Conservation (phyloP, 2,888 invertebrate genomes). For the Eudasyphora cyanicolor region DNA sequence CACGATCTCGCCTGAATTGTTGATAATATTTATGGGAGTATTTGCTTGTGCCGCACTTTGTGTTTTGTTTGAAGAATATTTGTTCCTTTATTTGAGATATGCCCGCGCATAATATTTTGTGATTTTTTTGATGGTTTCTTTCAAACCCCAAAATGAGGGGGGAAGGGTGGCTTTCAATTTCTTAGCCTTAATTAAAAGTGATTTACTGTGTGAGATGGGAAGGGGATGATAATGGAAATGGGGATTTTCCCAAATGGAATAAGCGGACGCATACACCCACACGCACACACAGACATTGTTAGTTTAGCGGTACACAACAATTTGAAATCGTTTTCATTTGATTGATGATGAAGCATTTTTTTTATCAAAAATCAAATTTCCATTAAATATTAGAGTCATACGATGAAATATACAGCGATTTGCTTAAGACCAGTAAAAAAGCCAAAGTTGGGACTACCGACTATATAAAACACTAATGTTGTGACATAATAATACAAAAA, state of each 20-base stretch:
- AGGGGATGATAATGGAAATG: neutral
- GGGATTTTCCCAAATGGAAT: neutral
- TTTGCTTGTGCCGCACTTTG: constrained; percentile 31
- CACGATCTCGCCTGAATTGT: neutral
- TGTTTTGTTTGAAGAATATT: neutral
- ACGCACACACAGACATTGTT: neutral
- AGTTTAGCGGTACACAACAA: too few relatives aligned
- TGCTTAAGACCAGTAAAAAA: too few relatives aligned
- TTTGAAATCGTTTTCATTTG: too few relatives aligned
- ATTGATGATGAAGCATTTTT: too few relatives aligned
- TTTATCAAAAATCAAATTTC: too few relatives aligned
- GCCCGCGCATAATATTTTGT: constrained; percentile 57
- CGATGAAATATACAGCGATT: too few relatives aligned
- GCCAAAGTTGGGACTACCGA: too few relatives aligned
- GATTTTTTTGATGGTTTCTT: neutral
- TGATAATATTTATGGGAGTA: constrained; percentile 41
- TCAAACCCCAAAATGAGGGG: neutral
- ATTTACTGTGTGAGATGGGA: neutral
- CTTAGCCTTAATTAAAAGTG: constrained; percentile 53
- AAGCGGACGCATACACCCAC: neutral
- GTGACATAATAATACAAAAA: too few relatives aligned
- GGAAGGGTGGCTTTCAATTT: neutral
- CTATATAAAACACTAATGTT: too few relatives aligned
- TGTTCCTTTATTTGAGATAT: constrained; percentile 42
- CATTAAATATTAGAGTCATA: too few relatives aligned